Base-by-base conservation (phyloP, 2,797 vertebrate species). In the Oreonectes daqikongensis region DNA sequence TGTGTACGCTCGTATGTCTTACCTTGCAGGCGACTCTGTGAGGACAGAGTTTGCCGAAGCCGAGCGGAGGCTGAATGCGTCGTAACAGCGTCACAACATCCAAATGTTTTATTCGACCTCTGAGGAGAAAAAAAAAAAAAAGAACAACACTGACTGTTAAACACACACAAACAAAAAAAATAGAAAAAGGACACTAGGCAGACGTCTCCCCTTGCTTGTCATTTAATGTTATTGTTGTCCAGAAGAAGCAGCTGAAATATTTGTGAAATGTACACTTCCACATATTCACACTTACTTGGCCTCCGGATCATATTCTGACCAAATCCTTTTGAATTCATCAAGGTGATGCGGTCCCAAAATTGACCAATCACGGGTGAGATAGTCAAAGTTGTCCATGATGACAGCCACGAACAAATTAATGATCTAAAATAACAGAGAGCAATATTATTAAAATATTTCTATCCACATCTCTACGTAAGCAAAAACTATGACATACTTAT, bases 341-440 rank as follows among this genome's bases (percentile, higher is more conserved):
- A 99, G 90, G 82, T 99, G 98, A 89, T 99, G 98, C 69, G 97
- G 98, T 57, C 98, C 98, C 83, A 99, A 91, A 89, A 99, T 99
- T 55, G 98, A 99, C 97, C 97, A 99, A 89, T 99, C 98, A 69
- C 98, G 96, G 9, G 98, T 99, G 71, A 99, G 91, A 90, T 99
- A 99, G 92, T 99, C 98, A 91, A 99, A 99, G 86, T 99, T 99
- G 91, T 99, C 98, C 98, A 99, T 99, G 92, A 99, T 99, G 89
- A 99, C 98, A 4, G 98, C 98, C 85, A 99, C 98, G 89, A 99
- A 99, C 78, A 99, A 92, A 83, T 99, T 99, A 84, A 99, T 99
- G 87, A 99, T 99, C 98, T 99, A 75, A 68, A 87, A 75, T 65
- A 28, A 38, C 66, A 86, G 5, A 80, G 63, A 26, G n/a, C n/a